phyloP scores from a whole-genome alignment of 2,797 vertebrate species.

The Pitangus sulphuratus region DNA sequence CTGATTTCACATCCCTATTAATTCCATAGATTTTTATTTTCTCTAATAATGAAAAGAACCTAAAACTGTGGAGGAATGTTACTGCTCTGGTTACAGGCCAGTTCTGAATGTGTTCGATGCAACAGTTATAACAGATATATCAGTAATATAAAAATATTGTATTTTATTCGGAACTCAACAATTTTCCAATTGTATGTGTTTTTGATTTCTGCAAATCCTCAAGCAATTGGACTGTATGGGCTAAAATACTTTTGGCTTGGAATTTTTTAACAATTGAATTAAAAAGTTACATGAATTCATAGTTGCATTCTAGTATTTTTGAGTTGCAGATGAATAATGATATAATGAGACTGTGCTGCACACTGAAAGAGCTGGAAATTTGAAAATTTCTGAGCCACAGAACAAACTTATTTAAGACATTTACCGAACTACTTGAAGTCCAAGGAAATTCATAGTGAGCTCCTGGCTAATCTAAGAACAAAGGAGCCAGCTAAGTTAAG shows the following conservation, averaged over 20 bases:
- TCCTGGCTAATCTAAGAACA: conserved; percentile 14
- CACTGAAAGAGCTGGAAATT: not conserved
- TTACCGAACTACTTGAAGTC: not conserved
- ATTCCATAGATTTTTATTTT: not conserved
- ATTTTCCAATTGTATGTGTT: rapidly evolving
- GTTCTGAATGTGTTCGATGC: not conserved
- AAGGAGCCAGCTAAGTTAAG: not conserved
- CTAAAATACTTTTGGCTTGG: not conserved
- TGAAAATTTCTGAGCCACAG: not conserved
- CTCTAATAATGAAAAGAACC: not conserved
- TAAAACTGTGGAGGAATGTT: not conserved
- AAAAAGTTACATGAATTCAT: not conserved
- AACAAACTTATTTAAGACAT: not conserved
- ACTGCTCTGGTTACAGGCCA: not conserved
- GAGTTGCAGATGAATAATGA: not conserved
- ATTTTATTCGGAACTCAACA: not conserved
- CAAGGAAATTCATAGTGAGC: not conserved
- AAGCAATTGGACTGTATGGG: not conserved
- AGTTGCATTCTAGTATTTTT: not conserved
- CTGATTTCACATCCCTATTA: not conserved
- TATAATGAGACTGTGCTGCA: not conserved
- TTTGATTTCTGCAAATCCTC: not conserved
- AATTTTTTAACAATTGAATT: not conserved
- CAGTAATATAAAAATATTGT: not conserved
- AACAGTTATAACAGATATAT: not conserved